A percentile compares a stretch with the other conserved stretches of the same genome.
phyloP scores from a whole-genome alignment of 2,888 invertebrate genomes.

The Phymatocera aterrima region DNA sequence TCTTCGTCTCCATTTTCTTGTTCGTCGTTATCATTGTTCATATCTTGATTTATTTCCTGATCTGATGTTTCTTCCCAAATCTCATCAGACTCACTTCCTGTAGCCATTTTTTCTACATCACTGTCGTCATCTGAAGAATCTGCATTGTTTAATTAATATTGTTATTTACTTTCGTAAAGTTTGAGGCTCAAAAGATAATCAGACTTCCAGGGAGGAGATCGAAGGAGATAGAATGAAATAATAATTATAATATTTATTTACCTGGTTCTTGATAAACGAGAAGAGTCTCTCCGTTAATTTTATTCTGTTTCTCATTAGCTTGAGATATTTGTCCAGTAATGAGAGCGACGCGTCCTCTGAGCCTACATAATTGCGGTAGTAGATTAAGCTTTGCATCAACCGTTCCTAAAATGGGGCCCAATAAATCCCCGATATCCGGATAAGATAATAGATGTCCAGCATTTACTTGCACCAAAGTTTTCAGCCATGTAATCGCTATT shows the following conservation, averaged over 20 bases:
- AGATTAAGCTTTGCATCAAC: constrained; percentile 78
- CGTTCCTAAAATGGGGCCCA: constrained; percentile 78
- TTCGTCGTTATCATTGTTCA: constrained; percentile 63
- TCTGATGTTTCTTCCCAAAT: constrained; percentile 71
- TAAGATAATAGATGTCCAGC: constrained; percentile 80
- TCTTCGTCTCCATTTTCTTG: constrained; percentile 57
- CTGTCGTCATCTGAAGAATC: constrained; percentile 71
- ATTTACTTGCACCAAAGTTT: constrained; percentile 78
- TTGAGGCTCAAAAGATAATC: not conserved
- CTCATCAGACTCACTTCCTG: constrained; percentile 69
- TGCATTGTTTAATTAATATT: constrained; percentile 41
- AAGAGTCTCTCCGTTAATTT: constrained; percentile 72
- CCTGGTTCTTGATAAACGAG: constrained; percentile 79
- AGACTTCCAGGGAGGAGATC: not conserved
- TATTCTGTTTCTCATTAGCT: constrained; percentile 72
- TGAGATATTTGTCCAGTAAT: constrained; percentile 77
- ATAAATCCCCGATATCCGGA: constrained; percentile 77
- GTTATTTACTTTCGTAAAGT: not conserved
- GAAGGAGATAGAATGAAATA: not conserved
- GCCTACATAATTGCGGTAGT: constrained; percentile 76
- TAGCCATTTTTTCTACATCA: constrained; percentile 64
- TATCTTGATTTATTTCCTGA: constrained; percentile 60
- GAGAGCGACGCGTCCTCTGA: constrained; percentile 80
- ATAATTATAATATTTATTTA: constrained; percentile 55
- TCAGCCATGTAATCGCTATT: constrained; percentile 79